Evolutionary conservation across 1,140 invertebrate genomes (phyloP), one percentile per base, ranked within the genome.

Genomic region (Drosophila seguyi): DNA sequence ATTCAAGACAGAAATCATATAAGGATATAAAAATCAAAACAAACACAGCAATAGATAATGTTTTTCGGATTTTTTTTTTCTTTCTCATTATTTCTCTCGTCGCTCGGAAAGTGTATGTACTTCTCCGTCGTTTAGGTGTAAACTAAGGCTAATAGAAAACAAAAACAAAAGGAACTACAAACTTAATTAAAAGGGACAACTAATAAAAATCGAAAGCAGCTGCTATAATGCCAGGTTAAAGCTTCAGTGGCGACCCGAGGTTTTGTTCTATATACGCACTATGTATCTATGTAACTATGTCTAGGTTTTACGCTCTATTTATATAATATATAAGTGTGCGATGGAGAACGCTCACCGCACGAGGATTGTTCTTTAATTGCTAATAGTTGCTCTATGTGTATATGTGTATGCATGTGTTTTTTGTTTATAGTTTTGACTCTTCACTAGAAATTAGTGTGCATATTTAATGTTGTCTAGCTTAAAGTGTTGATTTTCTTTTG

Each of bases 191-290:
- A 65, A 75, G 56, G 14, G 61, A 57, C 6, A 74, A 68, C 75
- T 69, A 53, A 50, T 59, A 59, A 52, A 55, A 78, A 71, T 71
- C 66, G 59, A 78, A 72, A 65, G 53, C 67, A 38, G 42, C 58
- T 69, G 65, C 48, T 20, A 34, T 52, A 52, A 34, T 34, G 50
- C 75, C 63, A 69, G 66, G 53, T 59, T 56, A 73, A 80, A 66
- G 56, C 62, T 75, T 80, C 69, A 67, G 77, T 80, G 69, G 76
- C 76, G 57, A 59, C 57, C 68, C 69, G 77, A 74, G 71, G 69
- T 61, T 79, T 53, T 74, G 67, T 61, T 74, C 68, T 72, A 72
- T 41, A 71, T 72, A 72, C 66, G 66, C 53, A 48, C 66, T 72
- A 72, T 63, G 18, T 52, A 44, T 67, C 36, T 44, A 22, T 48